Base-by-base conservation (phyloP, 2,888 invertebrate species). In the Morpho deidamia region DNA sequence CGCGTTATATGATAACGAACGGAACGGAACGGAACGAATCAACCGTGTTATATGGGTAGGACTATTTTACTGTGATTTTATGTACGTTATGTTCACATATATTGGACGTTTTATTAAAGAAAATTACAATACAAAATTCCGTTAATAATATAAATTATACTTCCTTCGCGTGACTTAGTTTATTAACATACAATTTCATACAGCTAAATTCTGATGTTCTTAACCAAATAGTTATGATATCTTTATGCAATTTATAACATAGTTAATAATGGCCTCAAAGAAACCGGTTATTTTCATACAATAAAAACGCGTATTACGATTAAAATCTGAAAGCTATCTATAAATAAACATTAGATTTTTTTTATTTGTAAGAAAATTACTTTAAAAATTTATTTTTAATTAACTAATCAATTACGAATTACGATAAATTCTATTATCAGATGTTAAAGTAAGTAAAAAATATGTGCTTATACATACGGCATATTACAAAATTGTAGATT, bases 251-350 rank as follows among this genome's bases (percentile, higher is more conserved):
- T 37, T 10, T 37, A 5, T n/a, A 37, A 37, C 32, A 53, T 51
- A 53, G 51, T 51, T 47, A 53, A 55, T 59, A 51, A 53, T 55
- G 59, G 59, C 59, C 59, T 59, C 50, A 38, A 38, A 50, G 52
- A 47, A 58, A 60, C 45, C 53, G 38, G 12, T 53, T 48, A 44
- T 44, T 55, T 53, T 55, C 43, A 48, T 56, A 45, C 51, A 55
- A 42, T 41, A 57, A 52, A 53, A 44, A 55, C 38, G 50, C 32
- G 44, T 39, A 33, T 47, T 43, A 39, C 53, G 43, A 39, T 32
- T 53, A 2, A 48, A 40, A 39, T 39, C 43, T 44, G 11, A 46
- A 34, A 35, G 23, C 23, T 11, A 12, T n/a, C 37, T 5, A 23
- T 23, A 23, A 23, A 23, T 23, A 23, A n/a, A 23, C 23, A 23